These are phyloP conservation scores for Scartelaos histophorus DNA, from an alignment of 2,113 vertebrate genomes.

Conservation along the genomic window DNA sequence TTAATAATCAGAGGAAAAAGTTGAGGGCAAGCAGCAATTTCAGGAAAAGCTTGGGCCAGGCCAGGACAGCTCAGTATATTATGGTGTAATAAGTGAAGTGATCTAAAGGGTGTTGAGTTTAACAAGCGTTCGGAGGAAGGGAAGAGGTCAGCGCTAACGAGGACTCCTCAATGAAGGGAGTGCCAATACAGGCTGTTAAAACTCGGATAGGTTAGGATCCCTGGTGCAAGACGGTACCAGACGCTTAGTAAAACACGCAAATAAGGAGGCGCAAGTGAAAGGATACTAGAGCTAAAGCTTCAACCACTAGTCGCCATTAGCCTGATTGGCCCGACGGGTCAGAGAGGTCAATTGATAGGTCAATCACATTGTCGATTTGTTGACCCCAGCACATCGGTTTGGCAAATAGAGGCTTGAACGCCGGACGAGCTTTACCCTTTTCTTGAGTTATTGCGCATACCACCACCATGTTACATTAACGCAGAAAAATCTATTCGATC, in stretches of 20 bases:
- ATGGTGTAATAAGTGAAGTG: constrained; percentile 27
- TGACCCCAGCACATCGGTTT: constrained; percentile 62
- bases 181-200: constrained; percentile 61
- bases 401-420: constrained; percentile 43
- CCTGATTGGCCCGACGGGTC: constrained; percentile 77
- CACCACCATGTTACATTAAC: constrained; percentile 68
- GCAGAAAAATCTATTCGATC: constrained; percentile 77
- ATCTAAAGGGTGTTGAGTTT: constrained; percentile 45
- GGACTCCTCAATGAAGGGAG: constrained; percentile 31
- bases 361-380: constrained; percentile 76
- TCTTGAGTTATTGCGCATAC: constrained; percentile 73
- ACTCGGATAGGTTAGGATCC: constrained; percentile 66
- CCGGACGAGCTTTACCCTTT: constrained; percentile 27
- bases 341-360: constrained; percentile 76
- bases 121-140: constrained; percentile 46
- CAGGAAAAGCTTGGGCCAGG: neutral
- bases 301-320: constrained; percentile 70
- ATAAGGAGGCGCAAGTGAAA: constrained; percentile 32
- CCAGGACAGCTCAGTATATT: constrained; percentile 15
- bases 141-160: constrained; percentile 66
- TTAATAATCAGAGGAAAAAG: constrained; percentile 2
- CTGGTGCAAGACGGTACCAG: constrained; percentile 29
- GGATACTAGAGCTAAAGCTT: constrained; percentile 45
- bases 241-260: constrained; percentile 19
- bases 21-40: constrained; percentile 1